Evolutionary conservation across 2,888 invertebrate genomes (phyloP), one percentile per base, ranked within the genome.

Genomic region (Archips crataeganus): DNA sequence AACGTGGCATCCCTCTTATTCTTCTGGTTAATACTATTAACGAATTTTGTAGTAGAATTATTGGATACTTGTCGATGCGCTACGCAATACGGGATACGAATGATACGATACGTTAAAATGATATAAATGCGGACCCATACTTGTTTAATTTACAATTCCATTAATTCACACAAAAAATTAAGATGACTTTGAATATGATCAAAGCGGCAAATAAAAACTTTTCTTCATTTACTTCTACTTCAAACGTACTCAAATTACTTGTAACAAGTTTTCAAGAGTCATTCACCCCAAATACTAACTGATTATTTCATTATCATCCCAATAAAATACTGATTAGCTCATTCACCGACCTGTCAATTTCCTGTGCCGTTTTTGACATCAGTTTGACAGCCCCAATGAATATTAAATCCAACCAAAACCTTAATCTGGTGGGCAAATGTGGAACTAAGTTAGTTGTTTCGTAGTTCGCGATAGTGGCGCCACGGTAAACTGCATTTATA

Each of bases 381-480:
- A 47, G 39, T 74, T 74, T 65, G 73, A 73, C 73, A 74, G 68
- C 42, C 6, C 15, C 64, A 59, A 69, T 74, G 69, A 74, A 73
- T 73, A 73, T 69, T 57, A 62, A 71, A 67, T 36, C 23, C 23
- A 45, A 42, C 11, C 2, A 23, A 32, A 45, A 23, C 10, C 11
- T 3, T 32, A 57, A 11, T 1, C 64, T 39, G 59, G 13, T 13
- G 64, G 23, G 2, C 0, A 69, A 69, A 69, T 47, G 3, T 69
- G 61, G 36, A 39, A 59, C 13, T 59, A 49, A 57, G 15, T 69
- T 34, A 34, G 10, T 34, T 36, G 32, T 47, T 4, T 49, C 3
- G 36, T 13, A 13, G 47, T 57, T 34, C 4, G 13, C 64, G 3
- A 62, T 11, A 70, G 34, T 9, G n/a, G 45, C 45, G 62, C 62